Base-by-base conservation (phyloP, 2,888 invertebrate genomes). In the Volucella zonaria region DNA sequence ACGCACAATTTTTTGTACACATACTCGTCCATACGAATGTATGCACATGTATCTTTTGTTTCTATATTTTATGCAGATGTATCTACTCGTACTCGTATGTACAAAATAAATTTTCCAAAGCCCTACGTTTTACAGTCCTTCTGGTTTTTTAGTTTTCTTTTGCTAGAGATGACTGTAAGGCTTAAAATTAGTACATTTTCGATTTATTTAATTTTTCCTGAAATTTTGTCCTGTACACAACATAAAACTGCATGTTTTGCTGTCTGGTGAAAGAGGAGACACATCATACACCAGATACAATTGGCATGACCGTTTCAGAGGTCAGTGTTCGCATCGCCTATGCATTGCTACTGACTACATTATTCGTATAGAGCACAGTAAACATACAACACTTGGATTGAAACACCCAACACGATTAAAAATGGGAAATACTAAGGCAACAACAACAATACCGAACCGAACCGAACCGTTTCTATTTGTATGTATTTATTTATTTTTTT, bases 271-370 rank as follows among this genome's bases (percentile, higher is more conserved):
- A 12, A 15, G 14, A n/a, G 14, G 18, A 56, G 23, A 61, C 18
- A 43, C 38, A 10, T 47, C 42, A 66, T 49, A 58, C 49, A n/a
- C 10, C 1, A 82, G 75, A 79, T 75, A 83, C 79, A 76, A 79
- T 79, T 83, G 75, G 75, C 83, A 76, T 66, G 45, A 42, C 75
- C 75, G 51, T 75, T 51, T 62, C 58, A 64, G 73, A 76, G 83
- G 83, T 83, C 83, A 83, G 83, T 83, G 83, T 79, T 83, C 83
- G 58, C 79, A 62, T 71, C 45, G 77, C 56, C 51, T 58, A 68
- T 62, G 62, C 18, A 68, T 54, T 61, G 52, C 51, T 23, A 51
- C 4, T 31, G 6, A 6, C 31, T 31, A 31, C 31, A 31, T 6
- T 31, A 31, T 31, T 31, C 31, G 6, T 31, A 31, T 31, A 4